Conservation (phyloP, 2,888 invertebrate genomes). For the Sphecodes monilicornis region DNA sequence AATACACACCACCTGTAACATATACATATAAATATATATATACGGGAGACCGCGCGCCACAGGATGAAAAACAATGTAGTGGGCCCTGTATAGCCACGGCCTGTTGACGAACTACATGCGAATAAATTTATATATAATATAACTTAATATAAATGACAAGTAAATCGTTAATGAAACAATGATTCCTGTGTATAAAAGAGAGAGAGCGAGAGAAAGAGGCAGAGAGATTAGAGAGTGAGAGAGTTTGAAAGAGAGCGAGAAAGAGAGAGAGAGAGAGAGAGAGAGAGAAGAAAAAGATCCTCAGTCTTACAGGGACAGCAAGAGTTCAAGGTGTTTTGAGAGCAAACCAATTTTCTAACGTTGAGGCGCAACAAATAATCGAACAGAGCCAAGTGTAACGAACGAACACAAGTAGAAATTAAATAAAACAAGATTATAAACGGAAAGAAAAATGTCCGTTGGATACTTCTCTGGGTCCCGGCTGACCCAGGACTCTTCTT, state of each 20-base stretch:
- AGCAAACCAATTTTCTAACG: constrained; percentile 31
- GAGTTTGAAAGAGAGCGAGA: neutral
- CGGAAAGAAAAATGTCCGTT: constrained; percentile 23
- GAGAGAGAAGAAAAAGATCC: constrained; percentile 29
- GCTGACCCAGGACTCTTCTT: constrained; percentile 12
- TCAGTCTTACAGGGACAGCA: constrained; percentile 54
- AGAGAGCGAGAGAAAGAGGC: too few relatives aligned
- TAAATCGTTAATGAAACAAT: constrained; percentile 79
- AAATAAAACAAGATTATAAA: neutral
- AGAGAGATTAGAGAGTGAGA: neutral
- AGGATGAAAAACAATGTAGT: constrained; percentile 78
- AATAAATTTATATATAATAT: constrained; percentile 77
- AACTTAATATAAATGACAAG: constrained; percentile 75
- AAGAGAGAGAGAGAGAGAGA: neutral
- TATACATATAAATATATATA: constrained; percentile 46
- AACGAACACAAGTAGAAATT: neutral
- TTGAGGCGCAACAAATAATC: constrained; percentile 14
- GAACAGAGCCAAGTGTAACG: neutral
- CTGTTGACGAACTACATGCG: constrained; percentile 79
- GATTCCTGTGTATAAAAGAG: constrained; percentile 76
- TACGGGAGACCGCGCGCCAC: constrained; percentile 83
- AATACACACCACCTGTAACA: constrained; percentile 41
- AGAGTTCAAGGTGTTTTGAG: constrained; percentile 34
- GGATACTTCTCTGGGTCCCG: constrained; percentile 20
- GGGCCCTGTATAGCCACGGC: constrained; percentile 84